Evolutionary conservation across 2,797 vertebrate genomes (phyloP), one percentile per base, ranked within the genome.

Genomic region (Rhincodon typus): DNA sequence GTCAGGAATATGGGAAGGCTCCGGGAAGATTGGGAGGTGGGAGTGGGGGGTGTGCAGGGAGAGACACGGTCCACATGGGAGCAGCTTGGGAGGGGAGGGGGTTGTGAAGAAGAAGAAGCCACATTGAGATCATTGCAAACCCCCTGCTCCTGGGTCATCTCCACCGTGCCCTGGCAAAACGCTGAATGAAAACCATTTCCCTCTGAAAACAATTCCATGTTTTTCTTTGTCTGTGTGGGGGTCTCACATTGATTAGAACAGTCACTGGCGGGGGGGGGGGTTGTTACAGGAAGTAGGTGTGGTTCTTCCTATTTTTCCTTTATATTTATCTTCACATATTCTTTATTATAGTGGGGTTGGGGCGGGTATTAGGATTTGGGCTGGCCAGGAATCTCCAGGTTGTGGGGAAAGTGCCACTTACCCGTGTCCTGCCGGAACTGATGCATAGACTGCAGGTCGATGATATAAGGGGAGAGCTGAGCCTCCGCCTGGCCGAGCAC

Each of bases 341-440:
- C 46, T 50, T 50, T 50, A 50, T 50, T 50, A 50, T 50, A 50
- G 46, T 50, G 46, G 46, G 46, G 46, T 50, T 50, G 46, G 46
- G 46, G 0, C 3, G 46, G 46, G 46, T 50, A 50, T 50, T 3
- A 50, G 46, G 46, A 50, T 50, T 50, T 50, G 46, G 8, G 57
- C 10, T 62, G 57, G 57, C 12, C 8, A 12, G 10, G 57, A 62
- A 62, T 62, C 67, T 23, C 25, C 7, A 4, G 21, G 70, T 74
- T 10, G 69, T 0, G 8, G 19, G 8, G 12, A 82, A 84, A 38
- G 74, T 50, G 15, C 19, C 0, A 34, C 98, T 98, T 98, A 99
- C 99, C 99, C 95, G 99, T 99, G 97, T 99, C 99, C 97, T 99
- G 99, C 95, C 99, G 98, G 96, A 99, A 99, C 97, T 99, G 99